Evolutionary conservation across 2,888 invertebrate genomes (phyloP).

Genomic region (Erynnis tages): DNA sequence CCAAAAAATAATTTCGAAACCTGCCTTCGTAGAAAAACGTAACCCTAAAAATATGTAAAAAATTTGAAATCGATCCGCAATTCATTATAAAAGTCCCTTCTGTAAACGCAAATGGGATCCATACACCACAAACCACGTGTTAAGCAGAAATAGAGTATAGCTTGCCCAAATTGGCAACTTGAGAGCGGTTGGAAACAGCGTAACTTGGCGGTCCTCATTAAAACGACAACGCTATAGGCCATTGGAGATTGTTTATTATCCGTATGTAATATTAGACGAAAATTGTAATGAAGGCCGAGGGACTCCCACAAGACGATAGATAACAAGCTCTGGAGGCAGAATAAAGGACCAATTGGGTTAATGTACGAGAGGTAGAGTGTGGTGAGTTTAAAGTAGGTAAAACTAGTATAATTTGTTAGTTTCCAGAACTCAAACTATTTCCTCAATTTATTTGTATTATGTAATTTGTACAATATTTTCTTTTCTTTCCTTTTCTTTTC

Average conservation of each 20-base stretch:
- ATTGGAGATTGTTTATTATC: constrained; percentile 57
- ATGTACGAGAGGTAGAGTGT: constrained; percentile 7
- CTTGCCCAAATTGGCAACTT: constrained; percentile 38
- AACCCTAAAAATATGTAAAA: no score
- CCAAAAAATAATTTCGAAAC: no score
- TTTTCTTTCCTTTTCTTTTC: no score
- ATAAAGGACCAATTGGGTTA: constrained; percentile 22
- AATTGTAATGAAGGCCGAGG: constrained; percentile 72
- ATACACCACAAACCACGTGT: background rate
- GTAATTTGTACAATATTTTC: no score
- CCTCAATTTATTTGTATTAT: no score
- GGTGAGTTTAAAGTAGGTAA: no score
- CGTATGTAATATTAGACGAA: constrained; percentile 70
- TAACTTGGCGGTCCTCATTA: constrained; percentile 38
- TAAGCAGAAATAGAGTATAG: background rate
- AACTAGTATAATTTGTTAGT: no score
- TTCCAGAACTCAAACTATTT: no score
- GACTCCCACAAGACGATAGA: constrained; percentile 67
- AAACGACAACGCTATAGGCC: constrained; percentile 44
- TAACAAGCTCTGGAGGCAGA: constrained; percentile 61
- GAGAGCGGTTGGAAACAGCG: constrained; percentile 35
- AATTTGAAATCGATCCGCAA: no score
- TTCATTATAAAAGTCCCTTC: no score
- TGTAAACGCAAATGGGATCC: no score
- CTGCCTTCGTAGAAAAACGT: no score